Conservation (phyloP, 1,140 invertebrate genomes). For the Tetraneura akinire region DNA sequence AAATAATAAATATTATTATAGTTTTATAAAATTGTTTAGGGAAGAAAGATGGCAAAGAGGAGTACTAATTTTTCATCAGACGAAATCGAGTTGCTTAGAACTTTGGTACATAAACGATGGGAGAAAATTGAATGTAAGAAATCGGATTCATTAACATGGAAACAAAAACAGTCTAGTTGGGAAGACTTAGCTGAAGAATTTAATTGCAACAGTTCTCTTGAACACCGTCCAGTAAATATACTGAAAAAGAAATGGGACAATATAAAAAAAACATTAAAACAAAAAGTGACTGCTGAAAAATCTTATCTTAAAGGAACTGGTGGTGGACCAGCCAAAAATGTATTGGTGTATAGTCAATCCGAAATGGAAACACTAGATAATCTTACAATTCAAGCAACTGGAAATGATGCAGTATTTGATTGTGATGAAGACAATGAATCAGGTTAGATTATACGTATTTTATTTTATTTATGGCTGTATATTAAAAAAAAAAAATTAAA, state of each 20-base stretch:
- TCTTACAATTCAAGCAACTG: not conserved
- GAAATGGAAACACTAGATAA: not conserved
- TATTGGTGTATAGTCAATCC: not conserved
- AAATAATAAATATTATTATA: not conserved
- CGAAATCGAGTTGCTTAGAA: not conserved
- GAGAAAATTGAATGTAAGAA: not conserved
- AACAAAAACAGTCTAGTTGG: not conserved
- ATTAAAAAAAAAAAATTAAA: not conserved
- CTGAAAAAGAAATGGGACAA: not conserved
- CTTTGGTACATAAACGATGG: not conserved
- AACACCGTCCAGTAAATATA: not conserved
- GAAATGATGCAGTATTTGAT: not conserved
- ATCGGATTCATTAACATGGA: not conserved
- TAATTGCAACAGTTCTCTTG: not conserved
- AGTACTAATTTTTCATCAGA: not conserved
- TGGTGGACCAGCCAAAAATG: not conserved
- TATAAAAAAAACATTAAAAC: not conserved
- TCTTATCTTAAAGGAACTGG: not conserved
- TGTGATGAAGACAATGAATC: not conserved
- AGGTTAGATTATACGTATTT: not conserved
- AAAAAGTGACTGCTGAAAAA: not conserved
- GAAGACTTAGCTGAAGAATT: not conserved
- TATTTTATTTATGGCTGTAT: not conserved
- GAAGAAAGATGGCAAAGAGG: not conserved
- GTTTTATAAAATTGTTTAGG: not conserved